Percentiles rank a stretch among this genome's conserved stretches.
These are phyloP conservation scores for Saxicola maurus DNA, from an alignment of 2,797 vertebrate genomes.

Conservation along the genomic window DNA sequence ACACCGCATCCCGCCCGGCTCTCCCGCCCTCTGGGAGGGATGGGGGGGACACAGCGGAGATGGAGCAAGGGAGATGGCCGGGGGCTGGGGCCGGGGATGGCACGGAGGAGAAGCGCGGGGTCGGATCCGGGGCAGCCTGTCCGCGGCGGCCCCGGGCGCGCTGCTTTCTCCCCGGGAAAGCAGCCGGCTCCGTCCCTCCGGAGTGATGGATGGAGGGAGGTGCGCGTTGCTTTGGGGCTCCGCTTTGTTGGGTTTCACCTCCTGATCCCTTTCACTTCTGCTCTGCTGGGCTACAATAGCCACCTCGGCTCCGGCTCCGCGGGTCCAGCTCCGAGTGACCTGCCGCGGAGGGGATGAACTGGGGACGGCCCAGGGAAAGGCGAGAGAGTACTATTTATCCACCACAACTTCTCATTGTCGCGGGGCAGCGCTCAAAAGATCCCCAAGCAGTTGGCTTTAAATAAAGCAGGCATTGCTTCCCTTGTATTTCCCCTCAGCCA, in stretches of 20 bases:
- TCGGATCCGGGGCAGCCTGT: too few species aligned
- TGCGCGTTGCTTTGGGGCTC: neutral
- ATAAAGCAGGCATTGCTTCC: constrained; percentile 53
- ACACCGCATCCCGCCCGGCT: neutral
- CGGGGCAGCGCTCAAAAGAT: neutral
- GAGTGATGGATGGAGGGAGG: constrained; percentile 28
- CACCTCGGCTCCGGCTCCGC: neutral
- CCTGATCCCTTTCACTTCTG: constrained; percentile 59
- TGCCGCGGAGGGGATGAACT: neutral
- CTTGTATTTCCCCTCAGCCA: constrained; percentile 61
- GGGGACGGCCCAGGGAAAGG: neutral
- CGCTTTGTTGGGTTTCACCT: constrained; percentile 42
- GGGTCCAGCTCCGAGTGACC: constrained; percentile 20
- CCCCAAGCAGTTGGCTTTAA: constrained; percentile 14
- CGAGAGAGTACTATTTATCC: neutral
- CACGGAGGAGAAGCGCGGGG: too few species aligned
- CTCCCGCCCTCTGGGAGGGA: neutral
- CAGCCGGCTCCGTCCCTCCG: neutral
- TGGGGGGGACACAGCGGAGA: neutral
- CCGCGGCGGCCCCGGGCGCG: neutral
- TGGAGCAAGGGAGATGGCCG: neutral
- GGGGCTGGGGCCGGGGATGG: too few species aligned
- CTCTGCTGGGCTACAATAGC: constrained; percentile 46
- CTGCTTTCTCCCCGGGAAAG: neutral
- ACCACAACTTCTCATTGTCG: neutral